Percentiles rank a stretch among this genome's conserved stretches.
Conservation (phyloP, 2,797 vertebrate genomes). For the Argya squamiceps region DNA sequence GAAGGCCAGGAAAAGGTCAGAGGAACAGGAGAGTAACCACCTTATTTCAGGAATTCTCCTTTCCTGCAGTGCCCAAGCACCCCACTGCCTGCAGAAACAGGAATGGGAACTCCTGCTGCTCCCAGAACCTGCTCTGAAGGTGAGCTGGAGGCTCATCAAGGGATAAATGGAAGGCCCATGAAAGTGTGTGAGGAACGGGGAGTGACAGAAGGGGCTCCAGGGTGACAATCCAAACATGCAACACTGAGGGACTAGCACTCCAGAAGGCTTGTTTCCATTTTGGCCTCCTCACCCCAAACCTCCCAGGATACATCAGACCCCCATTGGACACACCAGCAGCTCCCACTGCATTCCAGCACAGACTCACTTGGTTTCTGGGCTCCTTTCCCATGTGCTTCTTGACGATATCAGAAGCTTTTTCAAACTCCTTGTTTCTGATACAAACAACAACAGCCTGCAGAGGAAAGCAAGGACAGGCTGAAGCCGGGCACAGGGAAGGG, state of each 20-base stretch:
- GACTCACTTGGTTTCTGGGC: constrained; percentile 69
- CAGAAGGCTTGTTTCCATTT: background rate
- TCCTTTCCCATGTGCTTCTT: constrained; percentile 73
- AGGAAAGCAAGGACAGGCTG: background rate
- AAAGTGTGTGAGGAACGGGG: rapidly evolving
- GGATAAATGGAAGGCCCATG: rapidly evolving
- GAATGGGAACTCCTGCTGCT: background rate
- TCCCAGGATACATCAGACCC: background rate
- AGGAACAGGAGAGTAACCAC: background rate
- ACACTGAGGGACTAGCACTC: background rate
- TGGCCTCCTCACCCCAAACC: background rate
- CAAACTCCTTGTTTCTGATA: constrained; percentile 77
- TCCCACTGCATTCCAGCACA: rapidly evolving
- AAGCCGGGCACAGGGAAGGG: background rate
- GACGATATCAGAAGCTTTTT: constrained; percentile 76
- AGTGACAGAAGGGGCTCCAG: background rate
- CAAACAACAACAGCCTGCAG: constrained; percentile 79
- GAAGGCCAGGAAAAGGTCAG: background rate
- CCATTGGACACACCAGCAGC: background rate
- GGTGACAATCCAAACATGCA: rapidly evolving
- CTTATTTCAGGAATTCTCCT: background rate
- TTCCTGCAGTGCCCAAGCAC: background rate
- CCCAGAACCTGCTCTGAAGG: background rate
- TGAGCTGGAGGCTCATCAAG: background rate
- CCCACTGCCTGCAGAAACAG: background rate